Evolutionary conservation across 2,797 vertebrate genomes (phyloP), one percentile per base, ranked within the genome.

Genomic region (Ctenopoma kingsleyae): DNA sequence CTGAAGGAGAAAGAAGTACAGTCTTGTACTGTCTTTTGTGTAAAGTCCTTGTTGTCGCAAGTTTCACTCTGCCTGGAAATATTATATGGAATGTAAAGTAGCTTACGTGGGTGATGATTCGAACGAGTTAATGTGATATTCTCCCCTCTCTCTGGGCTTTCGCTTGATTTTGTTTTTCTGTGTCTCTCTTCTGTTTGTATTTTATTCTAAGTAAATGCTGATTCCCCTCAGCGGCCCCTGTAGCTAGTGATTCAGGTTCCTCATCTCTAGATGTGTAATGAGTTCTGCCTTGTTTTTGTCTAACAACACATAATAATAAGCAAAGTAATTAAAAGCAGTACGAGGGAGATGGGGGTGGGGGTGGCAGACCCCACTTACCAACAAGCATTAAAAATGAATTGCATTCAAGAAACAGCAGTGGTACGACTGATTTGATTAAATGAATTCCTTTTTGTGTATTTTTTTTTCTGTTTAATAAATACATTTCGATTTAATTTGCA

Each of bases 241-340:
- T 81, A 91, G 91, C 88, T 85, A 92, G 76, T 85, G 81, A 87
- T 92, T 92, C 82, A 83, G 83, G 81, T 87, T 93, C 90, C 90
- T 92, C 90, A 90, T 93, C 90, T 93, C 78, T 84, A 83, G 84
- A 83, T 90, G 83, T 87, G 75, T 94, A 94, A 95, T 93, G 91
- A 94, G 90, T 93, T 94, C 91, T 94, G 86, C 88, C 89, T 89
- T 93, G 89, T 94, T 94, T 93, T 89, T 89, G 78, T 91, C 82
- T 77, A 83, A 91, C 90, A 88, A 91, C 90, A 84, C 76, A 80
- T 72, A 91, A 89, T 93, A 92, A 94, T 92, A 92, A 91, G 88
- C 88, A 91, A 92, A 91, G 91, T 94, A 94, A 94, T 94, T 94
- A 94, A 94, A 93, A 93, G 85, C 86, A 86, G 78, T 89, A 73